phyloP scores from a whole-genome alignment of 2,888 invertebrate species.

The Apantesis nais region DNA sequence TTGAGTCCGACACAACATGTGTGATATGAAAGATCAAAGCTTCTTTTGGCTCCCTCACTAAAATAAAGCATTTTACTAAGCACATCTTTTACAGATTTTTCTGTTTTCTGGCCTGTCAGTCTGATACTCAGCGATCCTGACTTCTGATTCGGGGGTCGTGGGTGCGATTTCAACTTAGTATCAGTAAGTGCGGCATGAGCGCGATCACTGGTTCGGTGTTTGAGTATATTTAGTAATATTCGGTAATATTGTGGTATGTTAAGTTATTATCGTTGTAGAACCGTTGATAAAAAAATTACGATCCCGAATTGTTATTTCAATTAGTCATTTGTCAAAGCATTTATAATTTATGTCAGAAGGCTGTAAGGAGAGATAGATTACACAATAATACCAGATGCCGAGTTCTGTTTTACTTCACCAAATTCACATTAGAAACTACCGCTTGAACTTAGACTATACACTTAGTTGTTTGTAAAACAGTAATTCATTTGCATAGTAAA shows the following conservation, averaged over 20 bases:
- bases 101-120: too few species aligned
- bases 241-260: neutral
- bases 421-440: neutral
- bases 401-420: conserved; percentile 4
- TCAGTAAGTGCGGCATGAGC: too few species aligned
- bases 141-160: neutral
- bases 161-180: neutral
- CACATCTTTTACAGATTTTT: too few species aligned
- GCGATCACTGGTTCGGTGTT: too few species aligned
- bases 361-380: neutral
- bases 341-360: neutral
- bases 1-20: too few species aligned
- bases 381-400: neutral
- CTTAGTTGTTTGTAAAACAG: conserved; percentile 17
- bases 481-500: conserved; percentile 33
- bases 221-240: too few species aligned
- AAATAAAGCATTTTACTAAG: too few species aligned
- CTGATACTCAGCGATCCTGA: neutral
- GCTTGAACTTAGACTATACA: neutral
- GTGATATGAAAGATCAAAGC: too few species aligned
- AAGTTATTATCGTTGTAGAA: neutral
- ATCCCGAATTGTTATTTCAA: neutral
- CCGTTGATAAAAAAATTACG: neutral
- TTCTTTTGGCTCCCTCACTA: too few species aligned
- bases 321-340: neutral